Conservation (phyloP, 2,888 invertebrate genomes). For the Mycalesis mineus region DNA sequence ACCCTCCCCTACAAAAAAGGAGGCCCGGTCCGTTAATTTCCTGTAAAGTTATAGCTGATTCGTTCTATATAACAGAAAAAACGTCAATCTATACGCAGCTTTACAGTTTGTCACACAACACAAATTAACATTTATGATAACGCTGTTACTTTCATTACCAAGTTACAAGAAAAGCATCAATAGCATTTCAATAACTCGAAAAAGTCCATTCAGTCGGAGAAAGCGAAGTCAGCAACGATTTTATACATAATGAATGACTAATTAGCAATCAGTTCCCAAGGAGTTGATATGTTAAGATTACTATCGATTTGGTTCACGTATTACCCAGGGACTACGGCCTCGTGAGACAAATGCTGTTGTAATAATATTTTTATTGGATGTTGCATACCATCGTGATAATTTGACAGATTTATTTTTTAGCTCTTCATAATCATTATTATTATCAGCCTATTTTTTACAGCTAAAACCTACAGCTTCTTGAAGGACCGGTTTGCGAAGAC, state of each 20-base stretch:
- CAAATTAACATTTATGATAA: too few species aligned
- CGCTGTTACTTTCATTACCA: background rate
- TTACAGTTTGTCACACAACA: background rate
- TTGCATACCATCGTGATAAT: too few species aligned
- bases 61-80: background rate
- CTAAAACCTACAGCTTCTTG: too few species aligned
- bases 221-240: background rate
- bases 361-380: too few species aligned
- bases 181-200: background rate
- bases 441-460: too few species aligned
- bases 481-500: too few species aligned
- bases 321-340: background rate
- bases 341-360: background rate
- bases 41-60: too few species aligned
- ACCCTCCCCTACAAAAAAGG: background rate
- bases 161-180: constrained; percentile 3
- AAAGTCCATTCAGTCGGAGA: background rate
- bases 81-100: background rate
- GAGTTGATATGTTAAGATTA: background rate
- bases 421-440: too few species aligned
- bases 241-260: background rate
- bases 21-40: too few species aligned
- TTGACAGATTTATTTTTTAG: too few species aligned
- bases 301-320: background rate
- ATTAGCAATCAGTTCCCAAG: background rate